phyloP scores from a whole-genome alignment of 1,140 invertebrate genomes.

The Drosophila tsacasi region DNA sequence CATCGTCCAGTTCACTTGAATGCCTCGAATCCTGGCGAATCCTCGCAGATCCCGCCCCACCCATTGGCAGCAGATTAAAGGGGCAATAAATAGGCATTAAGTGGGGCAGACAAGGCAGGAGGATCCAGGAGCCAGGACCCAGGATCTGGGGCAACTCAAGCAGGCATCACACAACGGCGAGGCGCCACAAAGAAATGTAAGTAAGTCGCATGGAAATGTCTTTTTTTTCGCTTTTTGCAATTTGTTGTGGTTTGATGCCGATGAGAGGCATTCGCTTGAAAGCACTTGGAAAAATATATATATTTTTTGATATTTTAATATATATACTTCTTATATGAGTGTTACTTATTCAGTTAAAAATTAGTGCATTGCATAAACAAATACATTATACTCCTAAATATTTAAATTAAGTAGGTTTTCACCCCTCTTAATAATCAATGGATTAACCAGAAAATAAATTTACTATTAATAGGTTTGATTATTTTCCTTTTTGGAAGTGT shows the following conservation, averaged over 20 bases:
- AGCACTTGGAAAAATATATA: not conserved
- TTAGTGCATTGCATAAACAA: not conserved
- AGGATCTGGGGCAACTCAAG: constrained; percentile 17
- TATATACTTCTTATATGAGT: too few relatives aligned
- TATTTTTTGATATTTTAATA: too few relatives aligned
- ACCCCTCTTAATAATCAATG: too few relatives aligned
- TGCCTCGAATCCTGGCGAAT: constrained; percentile 30
- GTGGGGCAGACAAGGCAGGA: constrained; percentile 56
- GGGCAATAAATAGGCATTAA: constrained; percentile 82
- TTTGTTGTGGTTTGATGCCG: constrained; percentile 69
- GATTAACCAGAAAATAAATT: too few relatives aligned
- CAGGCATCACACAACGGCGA: constrained; percentile 27
- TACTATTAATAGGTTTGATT: too few relatives aligned
- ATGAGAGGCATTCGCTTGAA: constrained; percentile 13
- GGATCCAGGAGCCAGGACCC: not conserved
- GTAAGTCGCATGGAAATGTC: constrained; percentile 79
- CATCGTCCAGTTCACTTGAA: constrained; percentile 52
- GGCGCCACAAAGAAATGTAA: constrained; percentile 73
- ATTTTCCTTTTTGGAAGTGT: not conserved
- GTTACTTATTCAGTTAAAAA: too few relatives aligned
- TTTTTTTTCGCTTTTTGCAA: constrained; percentile 60
- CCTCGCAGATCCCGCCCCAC: not conserved
- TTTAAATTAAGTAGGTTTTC: too few relatives aligned
- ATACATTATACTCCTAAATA: too few relatives aligned
- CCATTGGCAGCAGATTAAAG: constrained; percentile 58